Evolutionary conservation across 2,888 invertebrate species (phyloP).

Genomic region (Tribolium freemani): DNA sequence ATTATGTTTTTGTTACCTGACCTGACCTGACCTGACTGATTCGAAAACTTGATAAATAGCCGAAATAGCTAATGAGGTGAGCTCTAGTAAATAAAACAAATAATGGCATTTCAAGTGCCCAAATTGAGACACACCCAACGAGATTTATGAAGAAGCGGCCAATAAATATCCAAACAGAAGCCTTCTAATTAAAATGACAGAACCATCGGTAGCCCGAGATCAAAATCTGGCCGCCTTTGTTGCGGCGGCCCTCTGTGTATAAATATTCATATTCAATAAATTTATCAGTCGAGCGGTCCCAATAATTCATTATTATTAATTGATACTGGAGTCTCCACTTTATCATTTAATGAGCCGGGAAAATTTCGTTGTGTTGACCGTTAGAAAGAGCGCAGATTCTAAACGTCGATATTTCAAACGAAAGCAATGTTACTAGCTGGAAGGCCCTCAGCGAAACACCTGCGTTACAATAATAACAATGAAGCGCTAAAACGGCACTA

Average conservation of each 20-base stretch:
- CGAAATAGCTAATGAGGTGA: too few relatives aligned
- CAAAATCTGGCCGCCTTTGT: constrained; percentile 50
- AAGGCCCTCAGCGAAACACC: constrained; percentile 49
- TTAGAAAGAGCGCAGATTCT: constrained; percentile 23
- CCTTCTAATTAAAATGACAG: constrained; percentile 56
- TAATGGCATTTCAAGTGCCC: background rate
- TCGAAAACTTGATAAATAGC: too few relatives aligned
- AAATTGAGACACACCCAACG: constrained; percentile 25
- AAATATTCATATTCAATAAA: constrained; percentile 54
- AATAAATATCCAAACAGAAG: constrained; percentile 56
- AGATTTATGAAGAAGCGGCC: constrained; percentile 35
- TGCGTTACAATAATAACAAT: constrained; percentile 45
- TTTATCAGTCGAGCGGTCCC: constrained; percentile 42
- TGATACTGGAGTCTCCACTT: constrained; percentile 38
- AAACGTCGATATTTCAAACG: constrained; percentile 30
- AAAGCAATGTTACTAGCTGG: constrained; percentile 28
- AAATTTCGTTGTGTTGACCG: constrained; percentile 29
- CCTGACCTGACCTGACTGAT: too few relatives aligned
- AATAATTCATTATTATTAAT: constrained; percentile 47
- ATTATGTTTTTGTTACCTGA: too few relatives aligned
- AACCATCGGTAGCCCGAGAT: constrained; percentile 50
- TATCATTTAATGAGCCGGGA: constrained; percentile 43
- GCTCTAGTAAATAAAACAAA: too few relatives aligned
- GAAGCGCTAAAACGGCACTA: constrained; percentile 40
- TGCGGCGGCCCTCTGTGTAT: constrained; percentile 41